phyloP scores from a whole-genome alignment of 2,113 vertebrate genomes.

The Amazona guildingii region DNA sequence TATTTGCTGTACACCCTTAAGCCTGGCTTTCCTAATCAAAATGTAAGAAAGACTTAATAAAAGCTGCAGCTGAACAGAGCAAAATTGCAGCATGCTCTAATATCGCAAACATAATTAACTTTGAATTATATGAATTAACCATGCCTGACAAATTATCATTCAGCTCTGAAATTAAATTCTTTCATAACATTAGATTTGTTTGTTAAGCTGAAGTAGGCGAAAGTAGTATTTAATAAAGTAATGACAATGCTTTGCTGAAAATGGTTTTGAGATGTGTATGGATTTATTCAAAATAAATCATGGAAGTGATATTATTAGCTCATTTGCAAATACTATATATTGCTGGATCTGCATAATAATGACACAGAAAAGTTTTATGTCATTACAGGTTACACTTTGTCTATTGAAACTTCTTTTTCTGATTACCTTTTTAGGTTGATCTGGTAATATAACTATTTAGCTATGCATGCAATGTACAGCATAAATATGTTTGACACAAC shows the following conservation, averaged over 20 bases:
- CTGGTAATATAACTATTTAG: background rate
- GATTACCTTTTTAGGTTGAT: background rate
- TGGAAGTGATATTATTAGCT: slow-evolving; percentile 64
- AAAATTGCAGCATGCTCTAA: slow-evolving; percentile 77
- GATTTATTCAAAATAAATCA: slow-evolving; percentile 72
- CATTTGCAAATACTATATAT: slow-evolving; percentile 51
- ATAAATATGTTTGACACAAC: background rate
- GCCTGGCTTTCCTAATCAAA: slow-evolving; percentile 71
- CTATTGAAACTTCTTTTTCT: slow-evolving; percentile 17
- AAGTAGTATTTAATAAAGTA: slow-evolving; percentile 80
- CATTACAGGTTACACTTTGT: background rate
- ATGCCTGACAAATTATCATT: slow-evolving; percentile 84
- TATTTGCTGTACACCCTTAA: slow-evolving; percentile 44
- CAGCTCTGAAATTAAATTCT: slow-evolving; percentile 85
- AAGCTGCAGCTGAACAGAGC: slow-evolving; percentile 75
- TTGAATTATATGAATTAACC: slow-evolving; percentile 85
- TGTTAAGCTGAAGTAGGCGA: slow-evolving; percentile 82
- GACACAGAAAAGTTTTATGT: slow-evolving; percentile 26
- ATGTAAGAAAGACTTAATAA: slow-evolving; percentile 76
- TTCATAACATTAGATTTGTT: slow-evolving; percentile 85
- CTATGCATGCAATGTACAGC: background rate
- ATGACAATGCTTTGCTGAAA: slow-evolving; percentile 71
- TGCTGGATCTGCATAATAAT: slow-evolving; percentile 23
- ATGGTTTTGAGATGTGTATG: slow-evolving; percentile 69
- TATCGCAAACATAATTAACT: slow-evolving; percentile 84